Base-by-base conservation (phyloP, 2,113 vertebrate genomes). In the Mustela lutreola region DNA sequence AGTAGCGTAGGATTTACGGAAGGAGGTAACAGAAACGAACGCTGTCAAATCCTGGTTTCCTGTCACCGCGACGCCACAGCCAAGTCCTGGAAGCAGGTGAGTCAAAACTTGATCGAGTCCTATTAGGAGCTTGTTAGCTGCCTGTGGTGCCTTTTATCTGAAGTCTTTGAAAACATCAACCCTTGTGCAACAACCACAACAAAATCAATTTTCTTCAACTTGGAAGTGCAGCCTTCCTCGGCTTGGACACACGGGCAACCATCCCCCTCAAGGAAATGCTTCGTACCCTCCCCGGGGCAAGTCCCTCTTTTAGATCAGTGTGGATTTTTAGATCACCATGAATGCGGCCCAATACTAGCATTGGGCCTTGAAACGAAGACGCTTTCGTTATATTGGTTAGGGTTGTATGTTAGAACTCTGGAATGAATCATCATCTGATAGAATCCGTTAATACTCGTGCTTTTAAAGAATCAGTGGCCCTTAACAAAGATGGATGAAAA, bases 391-490 rank as follows among this genome's bases (percentile, higher is more conserved):
- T 70, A 33, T 16, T 39, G 56, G 56, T 6, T 60, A 71, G 50
- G 83, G 84, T 67, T 7, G 4, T n/a, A 21, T 22, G 48, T 21
- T 63, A 11, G 21, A 56, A 89, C 11, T 58, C 33, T 1, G 75
- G 94, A 36, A 79, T 45, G 58, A 91, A 60, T 65, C 42, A 65
- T 21, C 15, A 45, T 48, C 73, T 84, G 95, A 95, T 6, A 93
- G 67, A 96, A 93, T 96, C 56, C 79, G 97, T 97, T 97, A 94
- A 96, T 95, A 93, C 14, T 56, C 31, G 36, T 92, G 93, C 92
- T 98, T 98, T 98, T 84, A 22, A 3, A 89, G 65, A 97, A 89
- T 45, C 90, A 60, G 60, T 42, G 94, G 95, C 76, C 87, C 86
- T 87, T 83, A 90, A 90, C 67, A 97, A 98, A 97, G 19, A 75